phyloP scores from a whole-genome alignment of 1,140 invertebrate genomes.

The Metaphire vulgaris region DNA sequence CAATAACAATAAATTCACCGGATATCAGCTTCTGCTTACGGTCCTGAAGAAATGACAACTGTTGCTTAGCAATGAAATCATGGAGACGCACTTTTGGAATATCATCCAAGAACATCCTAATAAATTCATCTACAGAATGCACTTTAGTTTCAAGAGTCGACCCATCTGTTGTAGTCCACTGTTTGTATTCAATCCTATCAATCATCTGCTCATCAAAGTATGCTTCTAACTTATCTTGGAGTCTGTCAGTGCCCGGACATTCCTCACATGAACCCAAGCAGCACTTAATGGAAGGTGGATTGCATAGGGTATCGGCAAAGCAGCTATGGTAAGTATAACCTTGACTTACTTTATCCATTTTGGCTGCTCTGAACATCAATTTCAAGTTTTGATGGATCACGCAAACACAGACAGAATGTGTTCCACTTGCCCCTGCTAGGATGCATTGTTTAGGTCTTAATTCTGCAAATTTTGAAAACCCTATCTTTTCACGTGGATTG shows the following conservation, averaged over 20 bases:
- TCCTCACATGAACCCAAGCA: no score
- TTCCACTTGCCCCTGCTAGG: not conserved
- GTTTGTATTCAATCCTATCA: slow-evolving; percentile 3
- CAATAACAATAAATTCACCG: not conserved
- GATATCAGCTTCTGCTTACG: not conserved
- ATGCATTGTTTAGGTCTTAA: not conserved
- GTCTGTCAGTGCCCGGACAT: no score
- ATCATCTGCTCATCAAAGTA: not conserved
- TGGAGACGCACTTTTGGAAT: not conserved
- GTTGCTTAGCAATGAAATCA: not conserved
- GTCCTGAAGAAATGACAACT: not conserved
- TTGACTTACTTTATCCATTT: no score
- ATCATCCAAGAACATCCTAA: not conserved
- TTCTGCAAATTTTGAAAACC: not conserved
- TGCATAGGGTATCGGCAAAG: not conserved
- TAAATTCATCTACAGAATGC: not conserved
- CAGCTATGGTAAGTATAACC: no score
- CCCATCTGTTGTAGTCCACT: not conserved
- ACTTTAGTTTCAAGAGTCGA: not conserved
- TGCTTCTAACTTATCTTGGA: not conserved
- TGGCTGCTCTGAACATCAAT: not conserved
- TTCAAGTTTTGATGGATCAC: not conserved
- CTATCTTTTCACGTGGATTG: no score
- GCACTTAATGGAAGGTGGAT: not conserved
- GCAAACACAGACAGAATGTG: not conserved